Evolutionary conservation across 1,140 invertebrate genomes (phyloP), one percentile per base, ranked within the genome.

Genomic region (Drosophila sechellia): DNA sequence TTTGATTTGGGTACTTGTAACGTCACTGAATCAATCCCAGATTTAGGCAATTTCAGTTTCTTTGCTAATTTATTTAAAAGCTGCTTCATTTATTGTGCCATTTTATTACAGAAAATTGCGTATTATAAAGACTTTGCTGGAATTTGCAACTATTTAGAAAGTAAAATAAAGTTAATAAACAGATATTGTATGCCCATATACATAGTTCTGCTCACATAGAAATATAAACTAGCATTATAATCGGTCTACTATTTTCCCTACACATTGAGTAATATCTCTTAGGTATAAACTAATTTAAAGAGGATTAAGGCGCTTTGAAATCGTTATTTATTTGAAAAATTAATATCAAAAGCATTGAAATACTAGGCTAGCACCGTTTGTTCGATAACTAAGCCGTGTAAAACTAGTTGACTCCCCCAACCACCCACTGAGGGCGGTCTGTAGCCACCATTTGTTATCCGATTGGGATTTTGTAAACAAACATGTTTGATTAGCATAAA

Each of bases 401-500:
- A 53, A 65, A 68, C 64, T 48, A 46, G 64, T 59, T 34, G 31
- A 49, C 58, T 43, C 27, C 15, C 40, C 25, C 55, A 45, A 8
- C 40, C 63, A 63, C 58, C 59, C 64, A 65, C 25, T 50, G 42
- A 20, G 52, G 50, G 50, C 46, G 65, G 27, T 15, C 6, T 25
- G 25, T 39, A 54, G 34, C 72, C 70, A 55, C 39, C 68, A 73
- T 86, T 80, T 57, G 35, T 77, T 49, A 65, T 65, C 59, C 60
- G 59, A 57, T 77, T 57, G 54, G 57, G 65, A 57, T 75, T 76
- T 76, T 45, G 72, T 66, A 80, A 83, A 61, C 49, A 61, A 84
- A 84, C 81, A 68, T 48, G 81, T 85, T 85, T 77, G 57, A 85
- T 84, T 80, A 81, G 68, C 77, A 86, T 86, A 74, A 56, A 48